Evolutionary conservation across 2,888 invertebrate species (phyloP), one percentile per base, ranked within the genome.

Genomic region (Dendrolimus pini): DNA sequence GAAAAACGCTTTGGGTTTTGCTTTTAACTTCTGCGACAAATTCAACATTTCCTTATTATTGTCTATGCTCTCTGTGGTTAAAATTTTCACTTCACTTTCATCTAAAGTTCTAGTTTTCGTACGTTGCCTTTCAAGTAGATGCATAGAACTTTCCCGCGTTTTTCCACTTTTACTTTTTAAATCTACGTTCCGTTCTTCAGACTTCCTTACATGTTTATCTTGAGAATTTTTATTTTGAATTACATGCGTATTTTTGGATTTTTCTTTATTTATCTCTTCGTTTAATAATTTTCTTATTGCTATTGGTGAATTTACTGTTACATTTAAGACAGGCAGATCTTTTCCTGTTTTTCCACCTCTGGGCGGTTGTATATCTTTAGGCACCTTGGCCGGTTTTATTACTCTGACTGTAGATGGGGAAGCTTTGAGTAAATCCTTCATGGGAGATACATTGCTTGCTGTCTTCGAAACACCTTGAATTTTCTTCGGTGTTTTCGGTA

Each of bases 1-100:
- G 65, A 72, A 91, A 72, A 85, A 91, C 0, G 85, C 79, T 63
- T 90, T 89, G 0, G 90, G 84, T 14, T 85, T 78, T 1, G 88
- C 89, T 0, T 59, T 68, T 1, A 90, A 63, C 54, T 75, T 80
- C 7, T 68, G 65, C 0, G 81, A 65, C 53, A 88, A 67, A 65
- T 85, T 85, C 2, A 75, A 58, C 85, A 90, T 85, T 66, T 82
- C 83, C 0, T 62, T 69, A 63, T 89, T 90, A 70, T 87, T 88
- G 58, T 88, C 83, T 0, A 85, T 73, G 0, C 60, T 69, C 2
- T 78, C 78, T 1, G 77, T 64, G 2, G 73, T 88, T 9, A 89
- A 64, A 0, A 89, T 69, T 64, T 87, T 89, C 0, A 88, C 83
- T 75, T 91, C 91, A 59, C 78, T 71, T 10, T 88, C 86, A n/a